These are phyloP conservation scores for Nycticryphes semicollaris DNA, from an alignment of 2,113 vertebrate genomes.

Conservation along the genomic window DNA sequence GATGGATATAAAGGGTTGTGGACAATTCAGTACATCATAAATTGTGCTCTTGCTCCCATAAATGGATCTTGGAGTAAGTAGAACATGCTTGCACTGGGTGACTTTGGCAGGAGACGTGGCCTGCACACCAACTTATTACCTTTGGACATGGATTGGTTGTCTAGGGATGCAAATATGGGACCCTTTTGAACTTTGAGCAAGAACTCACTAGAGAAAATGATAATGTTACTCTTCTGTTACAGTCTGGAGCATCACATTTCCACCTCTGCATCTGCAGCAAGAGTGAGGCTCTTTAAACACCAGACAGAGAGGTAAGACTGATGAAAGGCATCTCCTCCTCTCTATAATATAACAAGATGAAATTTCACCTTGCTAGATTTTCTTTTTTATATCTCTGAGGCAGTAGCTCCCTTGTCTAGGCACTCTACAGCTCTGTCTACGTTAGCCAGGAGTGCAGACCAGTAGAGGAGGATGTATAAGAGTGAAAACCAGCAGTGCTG, in stretches of 20 bases:
- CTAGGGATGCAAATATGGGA: not conserved
- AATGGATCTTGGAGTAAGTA: not conserved
- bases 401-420: not conserved
- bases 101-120: not conserved
- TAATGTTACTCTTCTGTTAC: not conserved
- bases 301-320: not conserved
- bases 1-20: not conserved
- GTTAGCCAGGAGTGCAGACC: not conserved
- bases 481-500: not conserved
- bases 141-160: not conserved
- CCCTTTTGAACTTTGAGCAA: not conserved
- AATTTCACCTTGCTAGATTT: slow-evolving; percentile 2
- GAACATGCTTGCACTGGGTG: not conserved
- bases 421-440: not conserved
- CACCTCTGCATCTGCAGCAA: not conserved
- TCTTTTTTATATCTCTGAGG: not conserved
- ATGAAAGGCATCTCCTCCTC: not conserved
- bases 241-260: not conserved
- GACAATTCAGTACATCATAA: not conserved
- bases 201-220: not conserved
- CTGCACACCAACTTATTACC: not conserved
- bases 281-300: not conserved
- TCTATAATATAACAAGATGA: not conserved
- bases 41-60: not conserved
- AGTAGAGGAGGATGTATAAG: not conserved